These are phyloP conservation scores for Mergus octosetaceus DNA, from an alignment of 2,797 vertebrate species.

Conservation along the genomic window DNA sequence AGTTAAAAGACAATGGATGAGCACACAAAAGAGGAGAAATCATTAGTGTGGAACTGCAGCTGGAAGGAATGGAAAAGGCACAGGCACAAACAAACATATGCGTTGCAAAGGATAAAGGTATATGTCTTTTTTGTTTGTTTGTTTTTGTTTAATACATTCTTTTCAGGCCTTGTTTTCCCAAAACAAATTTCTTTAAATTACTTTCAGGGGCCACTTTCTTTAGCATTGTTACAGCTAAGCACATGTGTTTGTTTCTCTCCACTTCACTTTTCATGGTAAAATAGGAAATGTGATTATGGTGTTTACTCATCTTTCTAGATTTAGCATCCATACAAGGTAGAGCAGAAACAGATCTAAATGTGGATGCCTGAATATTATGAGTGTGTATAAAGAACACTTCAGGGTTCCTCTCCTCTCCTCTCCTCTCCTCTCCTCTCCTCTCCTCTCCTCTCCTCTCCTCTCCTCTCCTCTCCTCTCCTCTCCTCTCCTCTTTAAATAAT, in stretches of 20 bases:
- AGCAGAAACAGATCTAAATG: background rate
- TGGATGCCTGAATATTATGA: background rate
- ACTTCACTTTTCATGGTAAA: slow-evolving; percentile 21
- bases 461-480: no score
- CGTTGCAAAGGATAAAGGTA: background rate
- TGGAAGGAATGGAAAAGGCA: background rate
- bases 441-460: no score
- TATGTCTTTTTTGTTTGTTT: background rate
- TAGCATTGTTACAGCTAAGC: background rate
- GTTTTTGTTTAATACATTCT: background rate
- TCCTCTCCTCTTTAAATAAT: background rate
- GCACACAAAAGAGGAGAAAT: slow-evolving; percentile 38
- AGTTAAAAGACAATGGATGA: slow-evolving; percentile 42
- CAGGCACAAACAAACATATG: background rate
- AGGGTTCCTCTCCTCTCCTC: background rate
- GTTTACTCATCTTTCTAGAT: slow-evolving; percentile 12
- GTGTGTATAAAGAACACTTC: background rate
- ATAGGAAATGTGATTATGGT: background rate
- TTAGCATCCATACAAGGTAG: background rate
- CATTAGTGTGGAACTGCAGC: background rate
- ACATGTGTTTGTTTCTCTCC: background rate
- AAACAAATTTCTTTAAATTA: slow-evolving; percentile 27
- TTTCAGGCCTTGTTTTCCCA: background rate
- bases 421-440: no score
- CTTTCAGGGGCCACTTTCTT: background rate